These are phyloP conservation scores for Myzus persicae DNA, from an alignment of 1,140 invertebrate genomes.

Conservation along the genomic window DNA sequence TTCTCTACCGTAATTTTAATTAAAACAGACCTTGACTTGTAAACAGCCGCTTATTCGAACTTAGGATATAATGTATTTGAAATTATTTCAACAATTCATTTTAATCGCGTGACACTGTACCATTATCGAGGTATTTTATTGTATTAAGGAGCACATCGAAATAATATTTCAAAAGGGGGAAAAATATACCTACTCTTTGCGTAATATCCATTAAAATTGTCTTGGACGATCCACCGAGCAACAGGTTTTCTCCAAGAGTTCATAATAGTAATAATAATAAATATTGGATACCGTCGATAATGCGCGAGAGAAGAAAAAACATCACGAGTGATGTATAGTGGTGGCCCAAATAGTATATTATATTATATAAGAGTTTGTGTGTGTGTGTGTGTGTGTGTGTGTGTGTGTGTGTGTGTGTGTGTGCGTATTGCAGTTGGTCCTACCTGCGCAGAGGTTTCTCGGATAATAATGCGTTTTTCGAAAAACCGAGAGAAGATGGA, in stretches of 20 bases:
- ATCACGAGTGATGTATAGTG: slow-evolving; percentile 9
- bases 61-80: background rate
- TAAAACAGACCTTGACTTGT: background rate
- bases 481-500: slow-evolving; percentile 23
- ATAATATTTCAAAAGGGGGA: slow-evolving; percentile 32
- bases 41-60: background rate
- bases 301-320: slow-evolving; percentile 22
- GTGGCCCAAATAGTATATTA: slow-evolving; percentile 5
- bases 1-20: background rate
- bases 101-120: slow-evolving; percentile 54
- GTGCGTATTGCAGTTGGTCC: background rate
- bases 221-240: slow-evolving; percentile 40
- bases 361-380: background rate
- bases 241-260: slow-evolving; percentile 48
- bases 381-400: background rate
- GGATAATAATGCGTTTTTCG: slow-evolving; percentile 35
- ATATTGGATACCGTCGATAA: slow-evolving; percentile 50
- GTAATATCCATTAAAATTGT: slow-evolving; percentile 51
- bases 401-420: background rate
- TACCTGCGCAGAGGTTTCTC: slow-evolving; percentile 39
- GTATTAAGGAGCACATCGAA: slow-evolving; percentile 29
- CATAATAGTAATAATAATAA: slow-evolving; percentile 50
- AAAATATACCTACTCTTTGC: background rate
- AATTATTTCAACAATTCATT: slow-evolving; percentile 32
- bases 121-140: slow-evolving; percentile 49